Base-by-base conservation (phyloP, 1,140 invertebrate genomes). In the Radopholus similis region DNA sequence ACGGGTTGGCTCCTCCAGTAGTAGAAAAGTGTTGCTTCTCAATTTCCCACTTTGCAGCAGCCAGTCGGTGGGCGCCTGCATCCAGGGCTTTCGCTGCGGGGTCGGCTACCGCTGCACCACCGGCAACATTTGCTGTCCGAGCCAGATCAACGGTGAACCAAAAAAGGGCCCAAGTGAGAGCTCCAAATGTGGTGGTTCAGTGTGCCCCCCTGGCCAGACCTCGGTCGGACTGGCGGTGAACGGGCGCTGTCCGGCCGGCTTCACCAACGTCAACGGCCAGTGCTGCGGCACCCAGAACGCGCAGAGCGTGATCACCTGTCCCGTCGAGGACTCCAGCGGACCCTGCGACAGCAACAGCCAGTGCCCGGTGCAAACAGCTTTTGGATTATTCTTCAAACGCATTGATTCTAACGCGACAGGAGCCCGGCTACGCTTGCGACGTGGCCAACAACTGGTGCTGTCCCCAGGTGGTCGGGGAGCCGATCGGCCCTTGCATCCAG, bases 61-160 rank as follows among this genome's bases (percentile, higher is more conserved):
- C 68, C 74, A 75, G 32, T 79, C 78, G 23, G 77, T 81, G 32
- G 78, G 78, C 30, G 80, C 80, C 9, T 81, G 78, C 64, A 77
- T 81, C 53, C 68, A 73, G 58, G 77, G 78, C 2, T n/a, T n/a
- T n/a, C 66, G 68, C 23, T 80, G 77, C 47, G 78, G 78, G 51
- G 72, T 76, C 42, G 73, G 71, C 26, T 82, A 80, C 66, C 77
- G 74, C 57, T 81, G 80, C 58, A 81, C 78, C 32, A 77, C 78
- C 15, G 78, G 80, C 53, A 80, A 80, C 71, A 81, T 80, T 40
- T 80, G 78, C 57, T 80, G 78, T 51, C 66, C 78, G 13, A 71
- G 74, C 18, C 79, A 75, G 37, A 42, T 73, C 21, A 77, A 74
- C 37, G 42, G 74, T 76, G 40, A 32, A n/a, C n/a, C 30, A 13